Base-by-base conservation (phyloP, 2,888 invertebrate genomes). In the Lasioglossum marginatum region DNA sequence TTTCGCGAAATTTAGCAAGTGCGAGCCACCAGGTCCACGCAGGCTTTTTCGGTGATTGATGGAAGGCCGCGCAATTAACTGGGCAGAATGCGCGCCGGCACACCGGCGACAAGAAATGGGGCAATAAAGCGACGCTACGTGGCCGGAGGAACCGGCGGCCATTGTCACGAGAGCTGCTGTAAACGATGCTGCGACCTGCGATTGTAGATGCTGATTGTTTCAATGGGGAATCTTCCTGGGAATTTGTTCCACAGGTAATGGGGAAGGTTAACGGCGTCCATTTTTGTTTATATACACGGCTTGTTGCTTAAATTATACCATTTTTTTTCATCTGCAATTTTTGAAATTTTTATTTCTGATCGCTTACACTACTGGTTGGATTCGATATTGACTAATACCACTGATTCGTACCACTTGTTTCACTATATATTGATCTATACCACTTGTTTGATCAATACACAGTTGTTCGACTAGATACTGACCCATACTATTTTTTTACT, bases 11-110 rank as follows among this genome's bases (percentile, higher is more conserved):
- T 73, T 79, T 34, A 12, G 57, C 52, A 19, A 37, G 52, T 16
- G 27, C 34, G 60, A 19, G 27, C 40, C 70, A 37, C 19, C 66
- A 37, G 16, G 31, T 16, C 31, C 27, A 14, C 34, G 31, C 72
- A 45, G 34, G 34, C 79, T 52, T 57, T 79, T 79, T 63, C 63
- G 45, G 79, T 74, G 74, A 74, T 74, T 60, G 74, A 79, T 74
- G 79, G 66, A 79, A 73, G 48, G 16, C 10, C 19, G n/a, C 6
- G 73, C 73, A 79, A 79, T 79, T 79, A 79, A 40, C 34, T n/a
- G n/a, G 19, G 16, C 63, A 8, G 63, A 27, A 45, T 19, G 57
- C 78, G 27, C 78, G 23, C 8, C 23, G n/a, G 40, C 70, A 40
- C 37, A 52, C 4, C 23, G 31, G 14, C 12, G 72, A 60, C 40